Percentiles rank a stretch among this genome's conserved stretches.
Conservation (phyloP, 2,888 invertebrate species). For the Papilio protenor region DNA sequence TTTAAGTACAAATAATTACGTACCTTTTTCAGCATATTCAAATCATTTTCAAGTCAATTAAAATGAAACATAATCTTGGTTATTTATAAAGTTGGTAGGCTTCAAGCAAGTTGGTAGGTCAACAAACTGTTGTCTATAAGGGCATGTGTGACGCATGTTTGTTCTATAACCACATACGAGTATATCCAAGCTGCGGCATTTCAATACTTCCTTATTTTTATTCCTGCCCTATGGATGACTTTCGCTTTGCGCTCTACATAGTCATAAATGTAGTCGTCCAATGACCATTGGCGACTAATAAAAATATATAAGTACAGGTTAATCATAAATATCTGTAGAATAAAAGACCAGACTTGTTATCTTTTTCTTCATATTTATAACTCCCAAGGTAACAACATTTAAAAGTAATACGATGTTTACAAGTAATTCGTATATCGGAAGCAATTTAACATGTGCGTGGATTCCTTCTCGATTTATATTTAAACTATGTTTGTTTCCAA, state of each 20-base stretch:
- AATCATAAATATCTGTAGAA: not conserved
- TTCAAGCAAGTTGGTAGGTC: not conserved
- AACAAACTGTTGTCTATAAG: not conserved
- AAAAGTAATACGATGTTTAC: not conserved
- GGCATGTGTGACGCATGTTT: not conserved
- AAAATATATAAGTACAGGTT: not conserved
- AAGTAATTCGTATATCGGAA: not conserved
- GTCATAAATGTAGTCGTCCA: constrained; percentile 20
- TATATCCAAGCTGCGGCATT: constrained; percentile 3
- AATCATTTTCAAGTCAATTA: not conserved
- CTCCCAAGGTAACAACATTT: not conserved
- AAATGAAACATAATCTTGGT: not conserved
- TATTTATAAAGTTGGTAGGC: not conserved
- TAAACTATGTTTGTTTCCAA: not conserved
- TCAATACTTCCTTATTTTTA: constrained; percentile 16
- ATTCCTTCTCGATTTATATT: not conserved
- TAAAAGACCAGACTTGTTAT: not conserved
- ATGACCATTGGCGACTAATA: not conserved
- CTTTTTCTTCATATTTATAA: not conserved
- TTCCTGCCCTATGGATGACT: constrained; percentile 3
- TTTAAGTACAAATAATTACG: not conserved
- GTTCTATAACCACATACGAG: not conserved
- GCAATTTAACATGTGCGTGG: not conserved
- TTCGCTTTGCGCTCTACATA: not conserved
- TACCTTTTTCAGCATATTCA: not conserved